Evolutionary conservation across 2,797 vertebrate species (phyloP).

Genomic region (Myotis pilosus): DNA sequence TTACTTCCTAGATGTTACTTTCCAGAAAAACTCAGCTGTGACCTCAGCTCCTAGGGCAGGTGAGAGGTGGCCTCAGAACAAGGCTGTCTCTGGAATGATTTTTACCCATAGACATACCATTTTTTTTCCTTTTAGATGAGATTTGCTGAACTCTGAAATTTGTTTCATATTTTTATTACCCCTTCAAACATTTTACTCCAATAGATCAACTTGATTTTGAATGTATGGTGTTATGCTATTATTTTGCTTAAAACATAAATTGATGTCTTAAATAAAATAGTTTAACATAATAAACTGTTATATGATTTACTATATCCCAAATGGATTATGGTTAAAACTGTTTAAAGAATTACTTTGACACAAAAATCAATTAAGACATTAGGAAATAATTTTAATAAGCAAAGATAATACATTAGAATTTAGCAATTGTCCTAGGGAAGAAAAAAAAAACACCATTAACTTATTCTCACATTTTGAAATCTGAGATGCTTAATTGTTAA

Average conservation of each 20-base stretch:
- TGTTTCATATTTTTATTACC: not conserved
- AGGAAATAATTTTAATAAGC: constrained; percentile 51
- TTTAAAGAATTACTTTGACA: constrained; percentile 50
- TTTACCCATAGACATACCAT: not conserved
- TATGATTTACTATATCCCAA: constrained; percentile 28
- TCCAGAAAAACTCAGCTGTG: not conserved
- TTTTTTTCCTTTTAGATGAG: not conserved
- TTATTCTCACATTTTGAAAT: constrained; percentile 18
- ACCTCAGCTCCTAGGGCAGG: not conserved
- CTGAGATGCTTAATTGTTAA: not conserved
- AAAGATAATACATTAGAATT: constrained; percentile 43
- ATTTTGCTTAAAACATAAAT: constrained; percentile 36
- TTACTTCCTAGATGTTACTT: constrained; percentile 14
- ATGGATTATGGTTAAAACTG: constrained; percentile 50
- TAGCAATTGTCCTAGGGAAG: not conserved
- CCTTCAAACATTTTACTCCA: constrained; percentile 6
- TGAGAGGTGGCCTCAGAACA: not conserved
- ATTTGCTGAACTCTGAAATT: not conserved
- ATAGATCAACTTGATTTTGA: not conserved
- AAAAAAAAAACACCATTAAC: not conserved
- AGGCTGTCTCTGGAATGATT: not conserved
- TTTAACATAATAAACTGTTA: constrained; percentile 19
- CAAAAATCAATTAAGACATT: constrained; percentile 61
- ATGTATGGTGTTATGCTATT: not conserved
- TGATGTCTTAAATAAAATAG: constrained; percentile 22